phyloP scores from a whole-genome alignment of 1,140 invertebrate genomes.

The Carposina sasakii region DNA sequence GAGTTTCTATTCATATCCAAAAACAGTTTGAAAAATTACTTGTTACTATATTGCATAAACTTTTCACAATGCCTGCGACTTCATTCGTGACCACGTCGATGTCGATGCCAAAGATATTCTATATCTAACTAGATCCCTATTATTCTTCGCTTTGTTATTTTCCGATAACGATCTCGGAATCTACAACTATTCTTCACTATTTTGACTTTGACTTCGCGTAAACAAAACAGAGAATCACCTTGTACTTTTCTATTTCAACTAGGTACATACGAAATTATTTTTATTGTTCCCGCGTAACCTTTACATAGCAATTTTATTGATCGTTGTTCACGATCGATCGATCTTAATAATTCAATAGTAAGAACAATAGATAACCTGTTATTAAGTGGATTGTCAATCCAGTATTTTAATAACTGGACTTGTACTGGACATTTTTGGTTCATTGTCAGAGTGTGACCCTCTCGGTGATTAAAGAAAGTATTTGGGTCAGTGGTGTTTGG shows the following conservation, averaged over 20 bases:
- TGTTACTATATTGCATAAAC: conserved; percentile 31
- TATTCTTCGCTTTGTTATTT: conserved; percentile 39
- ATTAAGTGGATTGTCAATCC: conserved; percentile 25
- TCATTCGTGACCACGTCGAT: conserved; percentile 18
- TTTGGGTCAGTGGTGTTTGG: conserved; percentile 36
- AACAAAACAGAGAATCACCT: too few relatives aligned
- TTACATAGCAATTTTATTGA: background rate
- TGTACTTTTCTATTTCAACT: too few relatives aligned
- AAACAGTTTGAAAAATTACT: conserved; percentile 46
- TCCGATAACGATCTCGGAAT: too few relatives aligned
- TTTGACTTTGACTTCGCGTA: too few relatives aligned
- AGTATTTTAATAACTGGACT: too few relatives aligned
- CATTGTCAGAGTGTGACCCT: conserved; percentile 57
- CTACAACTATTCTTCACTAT: too few relatives aligned
- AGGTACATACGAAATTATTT: too few relatives aligned
- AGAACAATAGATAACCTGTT: conserved; percentile 3
- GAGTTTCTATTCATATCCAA: conserved; percentile 29
- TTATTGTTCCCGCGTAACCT: background rate
- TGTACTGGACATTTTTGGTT: conserved; percentile 53
- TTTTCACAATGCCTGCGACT: conserved; percentile 22
- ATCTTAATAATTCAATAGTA: conserved; percentile 2
- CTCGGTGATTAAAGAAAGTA: conserved; percentile 31
- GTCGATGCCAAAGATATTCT: too few relatives aligned
- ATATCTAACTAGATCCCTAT: too few relatives aligned
- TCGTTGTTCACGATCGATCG: background rate